Evolutionary conservation across 2,113 vertebrate genomes (phyloP), one percentile per base, ranked within the genome.

Genomic region (Catharus fuscescens): DNA sequence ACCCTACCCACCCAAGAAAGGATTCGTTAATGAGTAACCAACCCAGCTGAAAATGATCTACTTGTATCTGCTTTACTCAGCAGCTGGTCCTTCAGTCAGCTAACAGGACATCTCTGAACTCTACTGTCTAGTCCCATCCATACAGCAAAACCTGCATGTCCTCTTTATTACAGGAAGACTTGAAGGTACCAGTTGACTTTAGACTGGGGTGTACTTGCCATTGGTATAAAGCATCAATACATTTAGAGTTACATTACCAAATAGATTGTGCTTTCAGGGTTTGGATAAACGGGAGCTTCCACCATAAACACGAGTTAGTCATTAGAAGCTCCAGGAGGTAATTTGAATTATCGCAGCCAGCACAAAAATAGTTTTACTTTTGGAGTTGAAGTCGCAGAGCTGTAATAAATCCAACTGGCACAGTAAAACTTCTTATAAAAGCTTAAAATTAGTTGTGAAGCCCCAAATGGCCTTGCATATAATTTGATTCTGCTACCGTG

Each of bases 321-420:
- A 94, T 32, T 71, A 87, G 70, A 90, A 90, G 36, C 62, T 89
- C 34, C 70, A 36, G 74, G 31, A 95, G 66, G 32, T 66, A 91
- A 92, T 81, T 87, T 86, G 90, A 70, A 78, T 67, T 71, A 92
- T 52, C 1, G 0, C 48, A 92, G 69, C 50, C 52, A 86, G 90
- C n/a, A 81, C 24, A 89, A 82, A 93, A 93, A 86, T 44, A 94
- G 61, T 86, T 82, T 77, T 69, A 80, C 67, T 92, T 88, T 34
- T 69, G 54, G 72, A 97, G 60, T 0, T 78, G 47, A 95, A 90
- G 69, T 59, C 64, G 44, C 69, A 95, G 88, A 92, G 34, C 32
- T 80, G 36, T 70, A 93, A 56, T 62, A 93, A 88, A 88, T 73
- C 47, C 64, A 93, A 80, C 42, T 4, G 24, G 64, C 83, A 84